Conservation (phyloP, 2,113 vertebrate species). For the Ctenomys sociabilis region DNA sequence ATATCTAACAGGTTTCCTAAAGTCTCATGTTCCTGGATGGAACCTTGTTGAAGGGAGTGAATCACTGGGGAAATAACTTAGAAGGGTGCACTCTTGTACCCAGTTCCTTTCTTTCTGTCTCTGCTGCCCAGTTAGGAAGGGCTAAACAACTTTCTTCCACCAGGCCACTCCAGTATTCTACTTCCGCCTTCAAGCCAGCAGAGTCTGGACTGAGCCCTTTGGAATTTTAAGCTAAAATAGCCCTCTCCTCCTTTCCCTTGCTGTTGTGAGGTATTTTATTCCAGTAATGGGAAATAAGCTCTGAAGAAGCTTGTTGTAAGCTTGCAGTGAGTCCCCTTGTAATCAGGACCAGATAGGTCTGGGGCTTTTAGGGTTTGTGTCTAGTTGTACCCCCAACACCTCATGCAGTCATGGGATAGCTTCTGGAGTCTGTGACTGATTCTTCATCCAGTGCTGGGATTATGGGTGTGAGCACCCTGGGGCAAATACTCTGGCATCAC, state of each 20-base stretch:
- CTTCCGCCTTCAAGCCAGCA: background rate
- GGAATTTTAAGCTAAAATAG: background rate
- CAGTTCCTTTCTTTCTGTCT: background rate
- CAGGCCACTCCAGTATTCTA: background rate
- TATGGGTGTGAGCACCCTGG: too few relatives aligned
- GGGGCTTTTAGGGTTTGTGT: background rate
- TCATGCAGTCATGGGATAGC: too few relatives aligned
- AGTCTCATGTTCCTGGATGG: background rate
- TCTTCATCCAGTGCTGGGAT: too few relatives aligned
- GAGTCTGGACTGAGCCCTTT: background rate
- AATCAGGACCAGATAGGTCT: fast-evolving
- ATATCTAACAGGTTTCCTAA: background rate
- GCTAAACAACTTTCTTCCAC: background rate
- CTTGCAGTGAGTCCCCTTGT: fast-evolving
- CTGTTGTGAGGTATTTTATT: background rate
- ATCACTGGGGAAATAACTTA: background rate
- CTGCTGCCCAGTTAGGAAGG: background rate
- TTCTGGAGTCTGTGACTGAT: too few relatives aligned
- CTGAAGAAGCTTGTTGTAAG: too few relatives aligned
- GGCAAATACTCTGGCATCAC: too few relatives aligned
- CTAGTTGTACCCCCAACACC: too few relatives aligned
- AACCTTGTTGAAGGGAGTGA: background rate
- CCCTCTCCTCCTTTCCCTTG: background rate
- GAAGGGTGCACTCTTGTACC: background rate
- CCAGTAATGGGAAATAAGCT: background rate